Base-by-base conservation (phyloP, 1,140 invertebrate species). In the Leucophenga varia region DNA sequence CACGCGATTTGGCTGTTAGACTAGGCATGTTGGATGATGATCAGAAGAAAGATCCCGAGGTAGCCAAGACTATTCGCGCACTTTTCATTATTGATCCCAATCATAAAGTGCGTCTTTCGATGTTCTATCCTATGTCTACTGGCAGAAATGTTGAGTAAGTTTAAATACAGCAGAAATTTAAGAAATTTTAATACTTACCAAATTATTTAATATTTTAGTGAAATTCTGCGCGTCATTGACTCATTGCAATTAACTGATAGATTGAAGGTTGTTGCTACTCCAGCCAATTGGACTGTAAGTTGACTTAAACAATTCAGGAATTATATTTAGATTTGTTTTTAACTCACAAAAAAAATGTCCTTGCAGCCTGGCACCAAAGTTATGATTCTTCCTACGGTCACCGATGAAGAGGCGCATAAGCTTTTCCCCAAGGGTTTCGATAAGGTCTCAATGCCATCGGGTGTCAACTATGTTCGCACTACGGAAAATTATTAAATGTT, bases 61-160 rank as follows among this genome's bases (percentile, higher is more conserved):
- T 86, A 41, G 87, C 88, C 12, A 77, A 89, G 39, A 93, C 92
- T 21, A 86, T 89, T 39, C 79, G 93, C 50, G 86, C 91, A 32
- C 84, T 95, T 3, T 97, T 93, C 75, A 82, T 97, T 44, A 85
- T 97, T 61, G 89, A 89, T 52, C 90, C 92, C 3, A 85, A 92
- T 64, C 90, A 92, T 71, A 89, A 86, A 51, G 59, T 73, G 36
- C 87, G 92, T 59, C 78, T 95, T 6, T 87, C 88, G 6, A 91
- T 96, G 80, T 80, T 91, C 30, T 97, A 97, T 79, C 93, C 93
- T 28, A 86, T 89, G 13, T 94, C 90, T 12, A 93, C 90, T 34
- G 93, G 93, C 28, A 82, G 93, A 51, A 95, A 94, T 76, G 92
- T 96, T 59, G 85, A 90, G 91, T 94, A 77, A 84, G 86, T 84